Evolutionary conservation across 1,140 invertebrate genomes (phyloP).

Genomic region (Drosophila ironensis): DNA sequence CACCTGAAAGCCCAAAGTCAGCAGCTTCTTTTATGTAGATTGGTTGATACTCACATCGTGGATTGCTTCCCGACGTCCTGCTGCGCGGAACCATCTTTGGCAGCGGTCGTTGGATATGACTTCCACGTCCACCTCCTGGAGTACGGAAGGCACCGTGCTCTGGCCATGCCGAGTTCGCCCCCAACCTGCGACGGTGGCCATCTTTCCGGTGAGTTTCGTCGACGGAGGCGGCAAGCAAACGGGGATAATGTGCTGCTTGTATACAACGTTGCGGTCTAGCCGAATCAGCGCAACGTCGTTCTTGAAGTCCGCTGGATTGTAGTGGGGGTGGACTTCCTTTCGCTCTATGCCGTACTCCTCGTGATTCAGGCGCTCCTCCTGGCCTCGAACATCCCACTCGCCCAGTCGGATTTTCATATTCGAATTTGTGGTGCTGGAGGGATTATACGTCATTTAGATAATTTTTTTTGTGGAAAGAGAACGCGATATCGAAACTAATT

Average conservation of each 20-base stretch:
- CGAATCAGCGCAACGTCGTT: slow-evolving; percentile 95
- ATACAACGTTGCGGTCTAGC: slow-evolving; percentile 89
- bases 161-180: slow-evolving; percentile 92
- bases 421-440: slow-evolving; percentile 87
- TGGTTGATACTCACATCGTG: slow-evolving; percentile 87
- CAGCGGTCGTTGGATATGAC: slow-evolving; percentile 96
- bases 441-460: rapidly evolving
- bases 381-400: slow-evolving; percentile 94
- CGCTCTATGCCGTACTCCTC: slow-evolving; percentile 94
- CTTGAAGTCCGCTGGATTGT: slow-evolving; percentile 93
- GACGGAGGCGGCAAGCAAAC: slow-evolving; percentile 90
- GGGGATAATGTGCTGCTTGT: slow-evolving; percentile 94
- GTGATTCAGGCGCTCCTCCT: slow-evolving; percentile 90
- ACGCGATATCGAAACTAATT: no score
- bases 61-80: slow-evolving; percentile 93
- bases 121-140: slow-evolving; percentile 91
- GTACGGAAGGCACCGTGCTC: slow-evolving; percentile 88
- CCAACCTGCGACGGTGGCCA: slow-evolving; percentile 95
- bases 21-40: background rate
- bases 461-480: no score
- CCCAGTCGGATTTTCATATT: slow-evolving; percentile 93
- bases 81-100: slow-evolving; percentile 94
- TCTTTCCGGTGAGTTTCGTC: slow-evolving; percentile 90
- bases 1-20: slow-evolving; percentile 16
- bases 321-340: slow-evolving; percentile 94